Evolutionary conservation across 2,797 vertebrate genomes (phyloP), one percentile per base, ranked within the genome.

Genomic region (Leuciscus waleckii): DNA sequence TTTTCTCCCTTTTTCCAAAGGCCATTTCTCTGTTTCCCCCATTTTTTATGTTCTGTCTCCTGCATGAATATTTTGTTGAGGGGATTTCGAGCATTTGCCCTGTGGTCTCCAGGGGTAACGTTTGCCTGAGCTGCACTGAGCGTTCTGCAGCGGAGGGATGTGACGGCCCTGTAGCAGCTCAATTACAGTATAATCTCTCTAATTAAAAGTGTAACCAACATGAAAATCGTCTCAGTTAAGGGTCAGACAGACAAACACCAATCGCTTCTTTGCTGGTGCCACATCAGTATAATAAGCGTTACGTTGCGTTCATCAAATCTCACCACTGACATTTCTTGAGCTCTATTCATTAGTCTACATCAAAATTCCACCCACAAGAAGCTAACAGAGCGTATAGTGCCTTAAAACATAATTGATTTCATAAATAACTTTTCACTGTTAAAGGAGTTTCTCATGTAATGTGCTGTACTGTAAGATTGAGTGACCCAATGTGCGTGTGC

Each of bases 131-230:
- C 69, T 79, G 77, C 77, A 51, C 76, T 41, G 29, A 17, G 19
- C 65, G 41, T 67, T 65, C 63, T 49, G 29, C 29, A 43, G 65
- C 35, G 19, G 29, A 23, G 73, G 75, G 82, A 54, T 71, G 81
- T 41, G 63, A 43, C 2, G 26, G 73, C 54, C 65, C 37, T 0
- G 39, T 70, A 49, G 68, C 86, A 76, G 82, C 65, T 82, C 83
- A 85, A 74, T 85, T 77, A 82, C 85, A 82, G 65, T 39, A 35
- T 79, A 75, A 84, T 86, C 75, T 84, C 74, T 74, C 63, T 84
- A 82, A 89, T 86, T 86, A 87, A 87, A 87, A 75, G 67, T 85
- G 56, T 51, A 89, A 89, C 70, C 71, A 51, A 81, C 65, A 70
- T 26, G 71, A 81, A 82, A 86, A 81, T 75, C 70, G 73, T 65